Evolutionary conservation across 2,888 invertebrate species (phyloP).

Genomic region (Andrena marginata): DNA sequence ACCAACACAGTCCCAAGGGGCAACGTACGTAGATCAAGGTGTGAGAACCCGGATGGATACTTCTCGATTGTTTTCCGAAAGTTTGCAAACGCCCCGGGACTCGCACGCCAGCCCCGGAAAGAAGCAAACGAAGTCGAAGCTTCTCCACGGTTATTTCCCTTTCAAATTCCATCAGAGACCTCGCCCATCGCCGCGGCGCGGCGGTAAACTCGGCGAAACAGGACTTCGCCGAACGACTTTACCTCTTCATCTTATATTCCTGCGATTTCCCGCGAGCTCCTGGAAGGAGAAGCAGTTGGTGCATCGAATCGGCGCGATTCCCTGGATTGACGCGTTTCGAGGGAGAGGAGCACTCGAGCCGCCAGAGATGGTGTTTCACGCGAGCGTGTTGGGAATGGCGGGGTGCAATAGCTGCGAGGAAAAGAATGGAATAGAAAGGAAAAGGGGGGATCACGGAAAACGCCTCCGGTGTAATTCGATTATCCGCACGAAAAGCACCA

Average conservation of each 20-base stretch:
- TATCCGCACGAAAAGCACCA: conserved; percentile 66
- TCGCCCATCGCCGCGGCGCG: conserved; percentile 6
- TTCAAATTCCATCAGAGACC: conserved; percentile 16
- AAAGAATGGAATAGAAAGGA: neutral
- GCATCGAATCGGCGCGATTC: conserved; percentile 29
- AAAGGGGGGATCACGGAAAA: conserved; percentile 39
- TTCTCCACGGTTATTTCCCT: conserved; percentile 9
- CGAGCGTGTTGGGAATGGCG: neutral
- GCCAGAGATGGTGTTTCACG: conserved; percentile 22
- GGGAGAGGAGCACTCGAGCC: neutral
- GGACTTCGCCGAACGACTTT: conserved; percentile 12
- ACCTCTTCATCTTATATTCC: conserved; percentile 3
- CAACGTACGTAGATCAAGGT: neutral
- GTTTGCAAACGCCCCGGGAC: neutral
- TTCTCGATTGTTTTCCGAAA: neutral
- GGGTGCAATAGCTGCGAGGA: neutral
- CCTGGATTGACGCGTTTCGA: conserved; percentile 19
- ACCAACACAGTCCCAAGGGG: neutral
- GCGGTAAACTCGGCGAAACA: conserved; percentile 37
- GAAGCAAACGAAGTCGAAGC: conserved; percentile 4
- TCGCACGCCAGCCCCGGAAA: conserved; percentile 7
- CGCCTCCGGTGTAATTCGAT: conserved; percentile 67
- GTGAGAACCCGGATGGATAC: neutral
- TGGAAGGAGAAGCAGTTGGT: neutral
- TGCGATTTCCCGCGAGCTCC: neutral